A percentile compares a stretch with the other conserved stretches of the same genome.
Evolutionary conservation across 2,888 invertebrate species (phyloP).

Genomic region (Nomada ferruginata): DNA sequence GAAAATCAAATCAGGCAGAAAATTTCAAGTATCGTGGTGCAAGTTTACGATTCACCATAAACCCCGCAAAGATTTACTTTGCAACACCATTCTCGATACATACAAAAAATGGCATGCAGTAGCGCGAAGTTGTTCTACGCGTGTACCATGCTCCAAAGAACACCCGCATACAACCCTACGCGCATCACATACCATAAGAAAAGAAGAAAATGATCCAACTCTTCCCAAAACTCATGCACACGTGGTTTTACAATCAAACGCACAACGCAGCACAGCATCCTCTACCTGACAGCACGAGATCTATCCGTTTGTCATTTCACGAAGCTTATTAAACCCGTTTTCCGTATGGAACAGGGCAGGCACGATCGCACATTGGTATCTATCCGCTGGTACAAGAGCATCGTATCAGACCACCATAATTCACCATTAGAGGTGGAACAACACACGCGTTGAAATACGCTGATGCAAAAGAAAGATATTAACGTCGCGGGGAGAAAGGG

Average conservation of each 20-base stretch:
- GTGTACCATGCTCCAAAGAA: too few species aligned
- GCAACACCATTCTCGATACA: too few species aligned
- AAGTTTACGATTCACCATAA: too few species aligned
- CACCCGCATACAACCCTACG: too few species aligned
- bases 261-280: slow-evolving; percentile 1
- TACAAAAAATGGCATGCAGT: too few species aligned
- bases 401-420: slow-evolving; percentile 19
- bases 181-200: too few species aligned
- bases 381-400: neutral
- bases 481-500: slow-evolving; percentile 31
- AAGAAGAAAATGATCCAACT: neutral
- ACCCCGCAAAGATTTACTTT: too few species aligned
- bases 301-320: neutral
- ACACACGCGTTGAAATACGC: slow-evolving; percentile 39
- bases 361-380: neutral
- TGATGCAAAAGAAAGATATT: slow-evolving; percentile 51
- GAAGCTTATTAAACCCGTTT: slow-evolving; percentile 1
- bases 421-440: slow-evolving; percentile 41
- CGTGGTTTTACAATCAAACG: neutral
- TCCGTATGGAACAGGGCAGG: neutral
- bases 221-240: neutral
- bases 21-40: too few species aligned
- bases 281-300: neutral
- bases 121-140: too few species aligned
- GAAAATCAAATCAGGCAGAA: too few species aligned